These are phyloP conservation scores for Nasalis larvatus DNA, from an alignment of 2,113 vertebrate genomes.

Conservation along the genomic window DNA sequence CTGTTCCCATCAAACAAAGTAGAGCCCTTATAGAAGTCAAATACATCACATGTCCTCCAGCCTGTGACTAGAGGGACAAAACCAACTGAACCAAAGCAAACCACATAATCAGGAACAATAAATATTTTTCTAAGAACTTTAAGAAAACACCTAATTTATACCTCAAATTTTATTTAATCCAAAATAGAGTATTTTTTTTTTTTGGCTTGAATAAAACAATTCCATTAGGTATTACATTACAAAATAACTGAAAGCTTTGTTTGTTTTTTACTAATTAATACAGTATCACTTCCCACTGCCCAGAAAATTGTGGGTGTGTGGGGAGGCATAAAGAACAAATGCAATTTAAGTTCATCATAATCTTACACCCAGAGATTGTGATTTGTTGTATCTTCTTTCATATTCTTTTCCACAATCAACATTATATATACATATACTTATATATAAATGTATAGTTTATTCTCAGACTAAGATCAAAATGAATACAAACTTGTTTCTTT, in stretches of 20 bases:
- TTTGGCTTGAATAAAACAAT: background rate
- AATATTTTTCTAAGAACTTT: background rate
- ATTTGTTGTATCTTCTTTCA: background rate
- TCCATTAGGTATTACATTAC: background rate
- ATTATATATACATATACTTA: background rate
- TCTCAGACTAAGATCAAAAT: background rate
- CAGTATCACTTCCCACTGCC: background rate
- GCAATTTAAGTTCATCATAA: background rate
- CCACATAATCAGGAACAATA: background rate
- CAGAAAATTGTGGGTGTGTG: background rate
- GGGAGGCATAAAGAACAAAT: background rate
- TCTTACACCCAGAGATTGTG: background rate
- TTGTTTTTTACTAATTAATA: background rate
- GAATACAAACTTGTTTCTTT: background rate
- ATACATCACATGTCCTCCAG: background rate
- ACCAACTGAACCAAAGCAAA: background rate
- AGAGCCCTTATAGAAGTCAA: background rate
- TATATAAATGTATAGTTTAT: background rate
- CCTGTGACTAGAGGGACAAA: background rate
- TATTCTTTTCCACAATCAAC: background rate
- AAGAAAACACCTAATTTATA: background rate
- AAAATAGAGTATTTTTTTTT: background rate
- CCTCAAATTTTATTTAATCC: background rate
- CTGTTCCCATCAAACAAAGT: background rate
- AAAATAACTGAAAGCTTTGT: slow-evolving; percentile 5